Evolutionary conservation across 2,113 vertebrate genomes (phyloP).

Genomic region (Jaculus jaculus): DNA sequence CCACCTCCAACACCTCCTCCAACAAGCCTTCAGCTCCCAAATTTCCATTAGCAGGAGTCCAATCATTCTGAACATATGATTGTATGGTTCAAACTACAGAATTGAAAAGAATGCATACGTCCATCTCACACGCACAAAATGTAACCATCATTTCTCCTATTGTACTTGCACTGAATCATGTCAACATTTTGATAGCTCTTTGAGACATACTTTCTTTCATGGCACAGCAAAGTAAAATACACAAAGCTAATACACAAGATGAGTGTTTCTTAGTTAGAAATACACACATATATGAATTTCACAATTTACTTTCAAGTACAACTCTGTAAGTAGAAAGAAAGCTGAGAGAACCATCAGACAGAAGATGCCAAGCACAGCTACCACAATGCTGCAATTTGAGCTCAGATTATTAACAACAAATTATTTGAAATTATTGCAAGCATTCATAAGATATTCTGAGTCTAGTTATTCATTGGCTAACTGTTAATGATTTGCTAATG

Average conservation of each 20-base stretch:
- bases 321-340: not conserved
- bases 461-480: slow-evolving; percentile 53
- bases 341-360: slow-evolving; percentile 18
- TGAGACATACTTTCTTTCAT: not conserved
- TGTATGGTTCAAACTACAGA: too few relatives aligned
- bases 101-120: not conserved
- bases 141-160: not conserved
- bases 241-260: not conserved
- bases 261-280: not conserved
- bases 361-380: not conserved
- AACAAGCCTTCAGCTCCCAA: too few relatives aligned
- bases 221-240: not conserved
- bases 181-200: not conserved
- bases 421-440: slow-evolving; percentile 50
- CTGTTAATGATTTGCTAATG: slow-evolving; percentile 73
- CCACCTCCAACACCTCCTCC: too few relatives aligned
- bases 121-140: not conserved
- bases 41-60: too few relatives aligned
- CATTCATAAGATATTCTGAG: slow-evolving; percentile 56
- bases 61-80: too few relatives aligned
- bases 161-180: not conserved
- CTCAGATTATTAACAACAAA: slow-evolving; percentile 32
- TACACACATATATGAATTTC: not conserved
- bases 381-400: not conserved
- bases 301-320: not conserved